Conservation (phyloP, 2,888 invertebrate genomes). For the Apamea crenata region DNA sequence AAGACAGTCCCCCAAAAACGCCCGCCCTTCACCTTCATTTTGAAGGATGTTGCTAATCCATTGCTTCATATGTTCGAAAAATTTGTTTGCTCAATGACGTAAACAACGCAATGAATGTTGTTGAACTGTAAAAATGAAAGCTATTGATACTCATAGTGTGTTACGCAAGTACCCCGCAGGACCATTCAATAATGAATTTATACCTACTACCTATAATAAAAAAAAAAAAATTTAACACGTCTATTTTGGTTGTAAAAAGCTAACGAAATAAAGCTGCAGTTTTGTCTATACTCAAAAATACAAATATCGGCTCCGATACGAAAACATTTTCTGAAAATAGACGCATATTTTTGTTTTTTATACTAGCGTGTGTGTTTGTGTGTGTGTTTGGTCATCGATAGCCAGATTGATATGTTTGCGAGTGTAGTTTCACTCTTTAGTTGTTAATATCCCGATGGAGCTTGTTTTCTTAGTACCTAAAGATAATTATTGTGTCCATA, state of each 20-base stretch:
- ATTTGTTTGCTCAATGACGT: no score
- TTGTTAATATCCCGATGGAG: neutral
- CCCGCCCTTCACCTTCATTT: no score
- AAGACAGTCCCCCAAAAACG: no score
- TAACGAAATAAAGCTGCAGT: conserved; percentile 37
- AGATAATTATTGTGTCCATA: neutral
- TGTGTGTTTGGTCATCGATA: conserved; percentile 21
- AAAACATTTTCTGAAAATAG: conserved; percentile 42
- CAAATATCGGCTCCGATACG: conserved; percentile 10
- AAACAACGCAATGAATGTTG: no score
- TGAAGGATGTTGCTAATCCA: no score
- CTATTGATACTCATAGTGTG: no score
- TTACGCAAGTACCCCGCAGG: neutral
- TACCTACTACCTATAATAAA: no score
- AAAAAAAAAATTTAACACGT: neutral
- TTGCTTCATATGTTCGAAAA: no score
- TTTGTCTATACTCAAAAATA: conserved; percentile 35
- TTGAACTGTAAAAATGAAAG: no score
- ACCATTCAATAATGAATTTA: neutral
- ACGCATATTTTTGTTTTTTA: conserved; percentile 24
- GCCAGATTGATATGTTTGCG: conserved; percentile 6
- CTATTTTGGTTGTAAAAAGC: conserved; percentile 14
- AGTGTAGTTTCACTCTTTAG: neutral
- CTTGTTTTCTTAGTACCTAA: neutral
- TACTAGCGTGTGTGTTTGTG: conserved; percentile 12